Evolutionary conservation across 2,797 vertebrate genomes (phyloP).

Genomic region (Amblyopsis hoosieri): DNA sequence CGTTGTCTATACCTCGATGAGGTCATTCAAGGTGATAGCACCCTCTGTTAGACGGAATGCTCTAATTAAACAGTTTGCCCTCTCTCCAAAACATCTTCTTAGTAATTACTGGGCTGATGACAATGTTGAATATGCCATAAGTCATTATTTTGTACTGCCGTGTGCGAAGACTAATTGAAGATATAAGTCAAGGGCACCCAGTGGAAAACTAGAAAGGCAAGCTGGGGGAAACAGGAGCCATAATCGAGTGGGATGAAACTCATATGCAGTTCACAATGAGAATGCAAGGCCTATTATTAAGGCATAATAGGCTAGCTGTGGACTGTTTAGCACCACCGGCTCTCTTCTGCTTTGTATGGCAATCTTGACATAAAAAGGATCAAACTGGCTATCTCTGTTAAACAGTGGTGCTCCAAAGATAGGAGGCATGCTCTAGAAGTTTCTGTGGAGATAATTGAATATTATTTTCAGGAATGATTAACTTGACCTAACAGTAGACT

Average conservation of each 20-base stretch:
- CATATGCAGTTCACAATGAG: constrained; percentile 55
- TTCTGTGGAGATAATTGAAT: constrained; percentile 80
- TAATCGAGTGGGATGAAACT: constrained; percentile 48
- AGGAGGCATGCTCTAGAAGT: constrained; percentile 74
- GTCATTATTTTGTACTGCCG: constrained; percentile 41
- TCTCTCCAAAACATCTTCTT: constrained; percentile 9
- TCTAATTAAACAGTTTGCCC: constrained; percentile 35
- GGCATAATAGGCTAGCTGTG: constrained; percentile 66
- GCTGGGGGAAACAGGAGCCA: constrained; percentile 34
- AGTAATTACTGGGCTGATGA: constrained; percentile 44
- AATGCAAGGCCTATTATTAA: constrained; percentile 63
- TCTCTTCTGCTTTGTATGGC: constrained; percentile 65
- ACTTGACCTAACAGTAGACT: constrained; percentile 80
- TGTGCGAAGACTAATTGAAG: constrained; percentile 64
- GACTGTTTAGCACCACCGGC: constrained; percentile 57
- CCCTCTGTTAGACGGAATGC: constrained; percentile 6
- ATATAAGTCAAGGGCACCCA: constrained; percentile 59
- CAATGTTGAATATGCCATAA: constrained; percentile 40
- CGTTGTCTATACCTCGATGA: constrained; percentile 29
- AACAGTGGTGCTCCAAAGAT: constrained; percentile 75
- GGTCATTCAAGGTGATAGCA: constrained; percentile 31
- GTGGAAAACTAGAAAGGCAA: constrained; percentile 35
- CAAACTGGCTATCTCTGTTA: constrained; percentile 71
- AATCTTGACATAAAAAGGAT: constrained; percentile 66
- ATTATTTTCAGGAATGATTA: constrained; percentile 85